Evolutionary conservation across 2,888 invertebrate genomes (phyloP), one percentile per base, ranked within the genome.

Genomic region (Lepidochitona cinerea): DNA sequence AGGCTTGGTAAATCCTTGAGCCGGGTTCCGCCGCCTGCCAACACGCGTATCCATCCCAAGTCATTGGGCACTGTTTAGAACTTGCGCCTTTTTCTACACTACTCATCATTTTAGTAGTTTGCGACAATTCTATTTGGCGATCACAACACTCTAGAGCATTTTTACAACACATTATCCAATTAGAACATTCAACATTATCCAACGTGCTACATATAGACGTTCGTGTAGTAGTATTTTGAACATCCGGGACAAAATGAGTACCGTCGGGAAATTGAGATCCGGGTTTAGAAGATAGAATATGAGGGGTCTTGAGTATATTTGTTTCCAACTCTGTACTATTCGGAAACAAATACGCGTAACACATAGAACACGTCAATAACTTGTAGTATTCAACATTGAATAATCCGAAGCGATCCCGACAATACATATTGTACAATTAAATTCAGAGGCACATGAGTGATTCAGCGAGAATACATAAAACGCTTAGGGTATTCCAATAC

Each of bases 1-100:
- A 86, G 18, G 67, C 52, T 7, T 77, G 75, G 18, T 66, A 68
- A 0, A 74, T 78, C 7, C 33, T 75, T 14, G 92, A 91, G 9
- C 81, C 81, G 0, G 81, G 74, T 0, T 37, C 41, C 0, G 84
- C 81, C 37, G 81, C 82, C 9, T 79, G 78, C 76, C 85, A 85
- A 68, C 86, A 86, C 0, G 81, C 79, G 76, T 78, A 85, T 0
- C 86, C 86, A 59, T 86, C 86, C 86, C 86, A 86, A 0, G 84
- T 86, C 5, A 82, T 70, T 0, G 84, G 84, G 68, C 86, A 86
- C 5, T 29, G 7, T 7, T 49, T 49, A 26, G 59, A 4, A 14
- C n/a, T 37, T 29, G 1, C 37, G 5, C 37, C 41, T 36, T 23
- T 4, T 37, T 26, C 6, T 29, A 32, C 23, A n/a, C 18, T 14